Base-by-base conservation (phyloP, 1,140 invertebrate genomes). In the Bombus superbus region DNA sequence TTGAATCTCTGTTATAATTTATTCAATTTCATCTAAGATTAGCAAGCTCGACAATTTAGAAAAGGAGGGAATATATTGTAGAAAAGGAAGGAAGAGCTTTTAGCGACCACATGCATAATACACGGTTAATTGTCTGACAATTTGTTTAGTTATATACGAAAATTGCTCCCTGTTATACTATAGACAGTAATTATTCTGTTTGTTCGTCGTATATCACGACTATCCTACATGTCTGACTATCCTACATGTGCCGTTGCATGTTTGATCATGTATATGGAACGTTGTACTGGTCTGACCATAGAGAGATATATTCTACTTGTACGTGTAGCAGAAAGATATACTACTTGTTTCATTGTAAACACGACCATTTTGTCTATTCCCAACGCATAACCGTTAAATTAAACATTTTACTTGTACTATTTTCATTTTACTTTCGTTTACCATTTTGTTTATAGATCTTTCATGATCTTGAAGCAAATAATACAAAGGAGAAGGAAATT, bases 231-330 rank as follows among this genome's bases (percentile, higher is more conserved):
- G 59, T 44, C n/a, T 25, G 40, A 44, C 64, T n/a, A 42, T 28
- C n/a, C n/a, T 40, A 35, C 47, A 47, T 79, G 62, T 66, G 28
- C 42, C 22, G 62, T 25, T 28, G 32, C 77, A 15, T 68, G 42
- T 66, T 79, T n/a, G 62, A 79, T 66, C 76, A 66, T 44, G 76
- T 64, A 68, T 35, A 68, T 22, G 22, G 69, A 81, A 35, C 69
- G 18, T 42, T 1, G 28, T 9, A 11, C 15, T 35, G 28, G 72
- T n/a, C 32, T 47, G 42, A 47, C 59, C 72, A 62, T 25, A 38
- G 6, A 25, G 18, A 15, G 57, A 42, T 35, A 64, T 11, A 38
- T 75, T 64, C 71, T 44, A 64, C 72, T 75, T 22, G 81, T 53
- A 44, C n/a, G 10, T 18, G 42, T 18, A 22, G 32, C 18, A 42